Conservation (phyloP, 2,888 invertebrate species). For the Prosopocoilus inquinatus region DNA sequence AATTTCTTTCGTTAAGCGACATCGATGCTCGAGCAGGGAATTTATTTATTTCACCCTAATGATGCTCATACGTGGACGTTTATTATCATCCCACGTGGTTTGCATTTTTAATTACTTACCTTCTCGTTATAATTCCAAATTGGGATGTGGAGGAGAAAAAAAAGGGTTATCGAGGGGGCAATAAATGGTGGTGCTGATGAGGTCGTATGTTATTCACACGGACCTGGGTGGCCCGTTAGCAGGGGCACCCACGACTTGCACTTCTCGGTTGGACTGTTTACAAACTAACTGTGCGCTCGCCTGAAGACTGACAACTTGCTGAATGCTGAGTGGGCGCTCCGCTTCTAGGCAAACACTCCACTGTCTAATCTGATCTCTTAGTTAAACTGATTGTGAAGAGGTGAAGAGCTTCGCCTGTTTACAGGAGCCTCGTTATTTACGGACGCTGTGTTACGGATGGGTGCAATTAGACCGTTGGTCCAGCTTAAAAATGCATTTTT, state of each 20-base stretch:
- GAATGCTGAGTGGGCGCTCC: constrained; percentile 28
- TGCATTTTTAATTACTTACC: constrained; percentile 22
- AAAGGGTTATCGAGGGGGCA: constrained; percentile 10
- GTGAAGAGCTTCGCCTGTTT: constrained; percentile 16
- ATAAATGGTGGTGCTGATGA: constrained; percentile 22
- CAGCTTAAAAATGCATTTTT: neutral
- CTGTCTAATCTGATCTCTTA: constrained; percentile 35
- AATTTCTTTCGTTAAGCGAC: constrained; percentile 17
- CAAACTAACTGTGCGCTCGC: constrained; percentile 25
- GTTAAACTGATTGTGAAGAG: constrained; percentile 26
- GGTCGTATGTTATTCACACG: constrained; percentile 23
- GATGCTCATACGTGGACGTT: constrained; percentile 12
- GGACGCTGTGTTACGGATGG: constrained; percentile 4
- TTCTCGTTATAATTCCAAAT: constrained; percentile 19
- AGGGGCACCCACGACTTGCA: constrained; percentile 21
- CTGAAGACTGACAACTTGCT: constrained; percentile 28
- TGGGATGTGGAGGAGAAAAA: constrained; percentile 8
- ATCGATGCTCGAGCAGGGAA: constrained; percentile 9
- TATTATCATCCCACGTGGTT: constrained; percentile 16
- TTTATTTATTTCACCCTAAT: constrained; percentile 20
- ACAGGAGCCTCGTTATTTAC: constrained; percentile 6
- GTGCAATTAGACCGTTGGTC: constrained; percentile 10
- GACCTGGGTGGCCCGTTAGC: constrained; percentile 24
- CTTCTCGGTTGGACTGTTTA: constrained; percentile 25
- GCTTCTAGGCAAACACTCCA: constrained; percentile 33